Evolutionary conservation across 2,797 vertebrate genomes (phyloP), one percentile per base, ranked within the genome.

Genomic region (Bradypodion ventrale): DNA sequence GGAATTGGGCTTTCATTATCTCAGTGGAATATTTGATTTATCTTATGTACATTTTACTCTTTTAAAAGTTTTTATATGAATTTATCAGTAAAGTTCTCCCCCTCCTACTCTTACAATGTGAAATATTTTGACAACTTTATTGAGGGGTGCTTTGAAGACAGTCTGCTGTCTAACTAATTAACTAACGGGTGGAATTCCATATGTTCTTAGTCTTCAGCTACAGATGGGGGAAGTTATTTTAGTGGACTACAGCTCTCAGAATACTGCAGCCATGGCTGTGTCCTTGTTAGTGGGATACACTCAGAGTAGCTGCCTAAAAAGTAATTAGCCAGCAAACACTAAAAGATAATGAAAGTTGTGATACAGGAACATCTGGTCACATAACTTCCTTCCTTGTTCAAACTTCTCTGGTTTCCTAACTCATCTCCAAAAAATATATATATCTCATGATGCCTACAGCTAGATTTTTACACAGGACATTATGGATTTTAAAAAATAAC

Each of bases 351-450:
- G 69, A 40, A 37, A 42, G 23, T 25, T 70, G 23, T 8, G 12
- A 9, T 40, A 9, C 68, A 70, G 16, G 37, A 42, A 25, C 32
- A 70, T 40, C 40, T 70, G 37, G 68, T 68, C 68, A 37, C 12
- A 23, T 25, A 42, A 23, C 42, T 23, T 23, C 40, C 5, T 25
- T 1, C 1, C 37, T 4, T 70, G 23, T n/a, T 52, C 44, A 19
- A 52, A 42, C 29, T 29, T 59, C 23, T 69, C 23, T 40, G 15
- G 35, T 37, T 69, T 40, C 16, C 40, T 77, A 16, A 78, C 40
- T 7, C 37, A 59, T 59, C 52, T 62, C 37, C 80, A 82, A 73
- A 81, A 10, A 82, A n/a, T n/a, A n/a, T n/a, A n/a, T n/a, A n/a
- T n/a, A n/a, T 21, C 6, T 7, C 44, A 29, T 35, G 23, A 21